Conservation (phyloP, 2,888 invertebrate species). For the Leptopilina syphax region DNA sequence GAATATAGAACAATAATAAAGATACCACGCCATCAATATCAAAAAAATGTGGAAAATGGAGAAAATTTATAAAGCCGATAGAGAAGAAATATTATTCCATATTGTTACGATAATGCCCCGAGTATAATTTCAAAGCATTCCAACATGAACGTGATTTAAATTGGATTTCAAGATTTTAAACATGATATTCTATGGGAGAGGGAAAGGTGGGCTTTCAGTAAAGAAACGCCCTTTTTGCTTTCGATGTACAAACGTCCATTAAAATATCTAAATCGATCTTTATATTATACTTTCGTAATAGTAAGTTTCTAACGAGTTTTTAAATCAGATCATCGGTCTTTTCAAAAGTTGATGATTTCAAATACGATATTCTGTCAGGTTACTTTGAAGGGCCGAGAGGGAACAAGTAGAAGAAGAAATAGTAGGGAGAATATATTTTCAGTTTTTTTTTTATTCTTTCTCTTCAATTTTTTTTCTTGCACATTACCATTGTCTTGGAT, state of each 20-base stretch:
- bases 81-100: conserved; percentile 27
- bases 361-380: neutral
- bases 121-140: conserved; percentile 16
- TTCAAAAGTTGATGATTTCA: neutral
- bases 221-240: conserved; percentile 8
- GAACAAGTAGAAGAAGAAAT: no score
- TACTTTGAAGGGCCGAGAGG: neutral
- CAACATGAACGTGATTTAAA: conserved; percentile 18
- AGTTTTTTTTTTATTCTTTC: neutral
- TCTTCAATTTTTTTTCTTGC: neutral
- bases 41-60: neutral
- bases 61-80: neutral
- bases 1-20: no score
- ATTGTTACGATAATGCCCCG: neutral
- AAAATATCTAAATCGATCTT: neutral
- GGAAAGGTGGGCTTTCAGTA: neutral
- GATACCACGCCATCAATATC: neutral
- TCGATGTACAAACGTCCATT: neutral
- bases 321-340: conserved; percentile 6
- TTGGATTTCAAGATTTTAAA: neutral
- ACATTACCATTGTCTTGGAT: conserved; percentile 17
- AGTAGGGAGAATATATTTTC: neutral
- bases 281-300: neutral
- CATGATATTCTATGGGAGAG: neutral
- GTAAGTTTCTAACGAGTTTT: conserved; percentile 1